Percentiles rank a stretch among this genome's conserved stretches.
Conservation (phyloP, 2,113 vertebrate genomes). For the Myxocyprinus asiaticus region DNA sequence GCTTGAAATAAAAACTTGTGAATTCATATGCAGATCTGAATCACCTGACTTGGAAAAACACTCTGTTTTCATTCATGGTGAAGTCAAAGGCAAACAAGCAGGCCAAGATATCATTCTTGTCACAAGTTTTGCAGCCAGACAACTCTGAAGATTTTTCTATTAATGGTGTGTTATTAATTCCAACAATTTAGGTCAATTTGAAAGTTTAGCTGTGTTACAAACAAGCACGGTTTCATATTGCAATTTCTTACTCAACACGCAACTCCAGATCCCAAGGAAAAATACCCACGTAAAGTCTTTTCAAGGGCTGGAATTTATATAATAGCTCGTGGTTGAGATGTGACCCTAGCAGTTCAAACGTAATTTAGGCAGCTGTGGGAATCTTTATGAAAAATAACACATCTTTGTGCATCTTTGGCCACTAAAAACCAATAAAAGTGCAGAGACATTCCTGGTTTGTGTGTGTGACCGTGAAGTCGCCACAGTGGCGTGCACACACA, state of each 20-base stretch:
- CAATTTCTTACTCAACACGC: not conserved
- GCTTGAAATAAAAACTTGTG: not conserved
- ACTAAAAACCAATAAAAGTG: conserved; percentile 64
- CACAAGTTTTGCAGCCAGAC: conserved; percentile 4
- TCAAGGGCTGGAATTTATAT: conserved; percentile 65
- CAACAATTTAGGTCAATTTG: conserved; percentile 9
- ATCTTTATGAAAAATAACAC: conserved; percentile 62
- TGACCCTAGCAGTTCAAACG: conserved; percentile 61
- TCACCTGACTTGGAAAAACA: conserved; percentile 1
- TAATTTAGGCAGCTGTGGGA: conserved; percentile 68
- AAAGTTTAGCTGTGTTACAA: not conserved
- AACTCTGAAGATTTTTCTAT: not conserved
- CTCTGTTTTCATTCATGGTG: not conserved
- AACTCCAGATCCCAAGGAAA: conserved; percentile 15
- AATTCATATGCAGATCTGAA: conserved; percentile 23
- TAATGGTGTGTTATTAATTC: not conserved
- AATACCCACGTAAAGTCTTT: conserved; percentile 48
- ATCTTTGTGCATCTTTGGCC: conserved; percentile 57
- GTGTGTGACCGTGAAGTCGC: conserved; percentile 70
- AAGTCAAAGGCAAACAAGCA: not conserved
- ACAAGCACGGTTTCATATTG: conserved; percentile 1
- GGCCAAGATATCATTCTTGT: not conserved
- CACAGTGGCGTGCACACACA: conserved; percentile 55
- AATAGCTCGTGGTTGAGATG: conserved; percentile 63
- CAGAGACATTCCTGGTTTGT: conserved; percentile 72